Percentiles rank a stretch among this genome's conserved stretches.
Conservation (phyloP, 2,113 vertebrate genomes). For the Alligator sinensis region DNA sequence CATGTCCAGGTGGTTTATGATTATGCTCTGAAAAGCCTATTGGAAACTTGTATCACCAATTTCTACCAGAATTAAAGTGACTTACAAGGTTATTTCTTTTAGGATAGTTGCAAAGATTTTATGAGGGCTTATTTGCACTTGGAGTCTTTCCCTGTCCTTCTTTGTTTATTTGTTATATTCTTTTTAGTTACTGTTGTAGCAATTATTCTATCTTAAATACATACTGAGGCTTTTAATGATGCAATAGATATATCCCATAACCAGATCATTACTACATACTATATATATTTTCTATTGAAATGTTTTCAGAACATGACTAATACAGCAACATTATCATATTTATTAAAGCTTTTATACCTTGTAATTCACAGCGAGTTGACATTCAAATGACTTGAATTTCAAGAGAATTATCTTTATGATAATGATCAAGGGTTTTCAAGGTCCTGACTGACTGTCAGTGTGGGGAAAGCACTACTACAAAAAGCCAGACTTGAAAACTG, state of each 20-base stretch:
- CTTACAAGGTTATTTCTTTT: neutral
- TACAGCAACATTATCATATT: neutral
- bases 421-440: slow-evolving; percentile 28
- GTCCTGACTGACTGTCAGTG: neutral
- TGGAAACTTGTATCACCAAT: neutral
- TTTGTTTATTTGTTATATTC: neutral
- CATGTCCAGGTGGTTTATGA: neutral
- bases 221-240: neutral
- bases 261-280: neutral
- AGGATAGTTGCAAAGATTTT: neutral
- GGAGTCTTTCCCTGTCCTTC: slow-evolving; percentile 3
- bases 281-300: neutral
- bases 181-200: neutral
- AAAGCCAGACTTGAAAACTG: neutral
- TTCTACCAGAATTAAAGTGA: neutral
- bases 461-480: neutral
- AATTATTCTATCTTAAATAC: neutral
- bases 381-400: neutral
- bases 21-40: neutral
- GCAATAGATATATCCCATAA: slow-evolving; percentile 15
- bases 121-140: neutral
- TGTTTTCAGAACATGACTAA: slow-evolving; percentile 25
- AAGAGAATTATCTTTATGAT: neutral
- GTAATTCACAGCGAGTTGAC: neutral
- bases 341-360: slow-evolving; percentile 1